Evolutionary conservation across 1,140 invertebrate genomes (phyloP).

Genomic region (Heliconius hewitsoni): DNA sequence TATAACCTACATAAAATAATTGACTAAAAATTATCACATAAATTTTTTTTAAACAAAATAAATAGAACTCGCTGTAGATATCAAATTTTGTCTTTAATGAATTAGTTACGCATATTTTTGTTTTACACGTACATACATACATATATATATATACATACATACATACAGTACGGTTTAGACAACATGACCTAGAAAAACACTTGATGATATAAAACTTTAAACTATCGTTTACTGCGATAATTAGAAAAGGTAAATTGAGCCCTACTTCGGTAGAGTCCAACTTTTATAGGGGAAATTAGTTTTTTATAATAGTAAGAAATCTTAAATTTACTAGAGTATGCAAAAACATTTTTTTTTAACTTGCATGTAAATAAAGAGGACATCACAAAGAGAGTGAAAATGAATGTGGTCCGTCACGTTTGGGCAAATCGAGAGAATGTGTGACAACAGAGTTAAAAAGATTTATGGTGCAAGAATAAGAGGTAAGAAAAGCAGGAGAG

Average conservation of each 20-base stretch:
- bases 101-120: constrained; percentile 3
- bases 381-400: too few species aligned
- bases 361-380: too few species aligned
- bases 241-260: not conserved
- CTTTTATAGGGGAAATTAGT: too few species aligned
- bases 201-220: not conserved
- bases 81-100: not conserved
- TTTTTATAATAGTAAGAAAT: too few species aligned
- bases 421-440: too few species aligned
- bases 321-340: too few species aligned
- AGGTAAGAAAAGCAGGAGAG: too few species aligned
- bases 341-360: too few species aligned
- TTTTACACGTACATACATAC: not conserved
- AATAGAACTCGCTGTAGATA: not conserved
- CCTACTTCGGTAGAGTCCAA: not conserved
- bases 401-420: too few species aligned
- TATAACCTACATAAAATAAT: too few species aligned
- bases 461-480: too few species aligned
- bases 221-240: not conserved
- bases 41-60: not conserved
- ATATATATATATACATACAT: not conserved
- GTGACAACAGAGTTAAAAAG: too few species aligned
- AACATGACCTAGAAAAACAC: constrained; percentile 9
- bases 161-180: not conserved
- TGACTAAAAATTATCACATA: not conserved